Base-by-base conservation (phyloP, 2,797 vertebrate genomes). In the Crocodylus rhombifer region DNA sequence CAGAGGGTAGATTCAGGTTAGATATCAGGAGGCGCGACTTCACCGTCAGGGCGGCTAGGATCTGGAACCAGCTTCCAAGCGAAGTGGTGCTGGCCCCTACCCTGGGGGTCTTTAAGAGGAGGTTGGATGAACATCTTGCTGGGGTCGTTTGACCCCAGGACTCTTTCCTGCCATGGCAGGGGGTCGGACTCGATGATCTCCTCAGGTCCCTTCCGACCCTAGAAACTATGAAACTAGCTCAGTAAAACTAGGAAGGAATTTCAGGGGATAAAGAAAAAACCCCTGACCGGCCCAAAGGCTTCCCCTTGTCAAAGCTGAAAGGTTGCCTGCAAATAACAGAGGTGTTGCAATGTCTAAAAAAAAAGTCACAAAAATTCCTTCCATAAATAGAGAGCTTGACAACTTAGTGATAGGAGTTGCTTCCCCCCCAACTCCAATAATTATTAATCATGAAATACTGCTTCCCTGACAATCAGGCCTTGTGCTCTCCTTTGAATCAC, bases 361-460 rank as follows among this genome's bases (percentile, higher is more conserved):
- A 69, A 67, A 71, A 6, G 25, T 25, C 13, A 71, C 6, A 71
- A 42, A 42, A 73, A 21, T 6, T n/a, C 26, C 51, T 51, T 10
- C n/a, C n/a, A 65, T 64, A 67, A 57, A 77, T 62, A 36, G 94
- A 86, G 28, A 4, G 55, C 33, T 5, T 65, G 87, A 82, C 79
- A 93, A 80, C 30, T 85, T 84, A 90, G 63, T 81, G 80, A 74
- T 14, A 67, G 85, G 89, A 79, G 62, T 69, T 63, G 21, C 26
- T 73, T 42, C 42, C 36, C 5, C 21, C 2, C 33, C 33, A 36
- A 10, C 42, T 51, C 42, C 42, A 62, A 76, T 89, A 88, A 87
- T 77, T 90, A 57, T 83, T 82, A 93, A 88, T 55, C 84, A 79
- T 77, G 2, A 13, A 86, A 51, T 51, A 51, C 10, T 11, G 42